Evolutionary conservation across 2,797 vertebrate species (phyloP).

Genomic region (Melanotaenia pygmaea): DNA sequence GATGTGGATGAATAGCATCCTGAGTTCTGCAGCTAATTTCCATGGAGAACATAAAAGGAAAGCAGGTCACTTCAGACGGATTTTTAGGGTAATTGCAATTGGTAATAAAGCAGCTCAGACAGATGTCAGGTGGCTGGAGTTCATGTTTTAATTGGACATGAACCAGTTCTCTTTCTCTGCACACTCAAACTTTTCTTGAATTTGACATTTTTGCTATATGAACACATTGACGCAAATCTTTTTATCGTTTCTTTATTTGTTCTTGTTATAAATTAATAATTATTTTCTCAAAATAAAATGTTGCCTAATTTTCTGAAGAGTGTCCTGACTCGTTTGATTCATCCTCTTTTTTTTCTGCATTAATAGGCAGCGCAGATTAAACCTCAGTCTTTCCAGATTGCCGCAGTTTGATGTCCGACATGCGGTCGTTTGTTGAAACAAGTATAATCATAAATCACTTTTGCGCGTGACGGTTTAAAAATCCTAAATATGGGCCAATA

Average conservation of each 20-base stretch:
- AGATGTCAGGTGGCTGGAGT: conserved; percentile 45
- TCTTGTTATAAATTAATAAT: conserved; percentile 16
- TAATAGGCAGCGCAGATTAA: neutral
- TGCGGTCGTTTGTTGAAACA: neutral
- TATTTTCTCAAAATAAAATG: conserved; percentile 54
- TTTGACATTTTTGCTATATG: conserved; percentile 39
- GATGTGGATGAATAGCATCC: conserved; percentile 40
- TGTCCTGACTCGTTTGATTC: neutral
- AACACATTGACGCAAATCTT: conserved; percentile 36
- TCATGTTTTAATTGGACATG: conserved; percentile 7
- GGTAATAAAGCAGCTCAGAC: conserved; percentile 52
- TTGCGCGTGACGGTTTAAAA: neutral
- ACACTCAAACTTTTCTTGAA: conserved; percentile 33
- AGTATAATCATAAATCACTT: no score
- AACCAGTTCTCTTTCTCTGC: neutral
- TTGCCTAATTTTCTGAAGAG: conserved; percentile 21
- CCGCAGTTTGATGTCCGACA: neutral
- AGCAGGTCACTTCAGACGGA: conserved; percentile 43
- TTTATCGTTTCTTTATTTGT: neutral
- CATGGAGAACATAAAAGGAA: conserved; percentile 41
- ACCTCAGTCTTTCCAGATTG: neutral
- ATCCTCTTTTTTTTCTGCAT: neutral
- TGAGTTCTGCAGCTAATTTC: conserved; percentile 50
- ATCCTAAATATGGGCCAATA: no score
- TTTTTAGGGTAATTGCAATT: conserved; percentile 66